Evolutionary conservation across 2,888 invertebrate genomes (phyloP).

Genomic region (Atrina japonica): DNA sequence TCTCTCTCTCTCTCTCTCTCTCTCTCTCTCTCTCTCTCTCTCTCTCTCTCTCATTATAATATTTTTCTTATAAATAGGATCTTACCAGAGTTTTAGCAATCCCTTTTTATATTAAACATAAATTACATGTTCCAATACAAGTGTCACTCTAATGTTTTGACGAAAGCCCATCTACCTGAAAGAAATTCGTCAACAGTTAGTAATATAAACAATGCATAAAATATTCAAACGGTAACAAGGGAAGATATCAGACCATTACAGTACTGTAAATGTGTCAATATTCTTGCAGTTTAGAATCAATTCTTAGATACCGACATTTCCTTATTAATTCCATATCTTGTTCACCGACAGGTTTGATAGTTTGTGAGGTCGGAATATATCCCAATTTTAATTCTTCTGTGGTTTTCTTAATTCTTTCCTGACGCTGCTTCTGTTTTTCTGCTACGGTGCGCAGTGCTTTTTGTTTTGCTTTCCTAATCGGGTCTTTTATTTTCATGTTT

Average conservation of each 20-base stretch:
- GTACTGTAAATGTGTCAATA: neutral
- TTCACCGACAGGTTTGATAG: constrained; percentile 49
- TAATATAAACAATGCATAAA: too few species aligned
- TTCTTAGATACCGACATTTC: constrained; percentile 60
- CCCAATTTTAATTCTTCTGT: constrained; percentile 63
- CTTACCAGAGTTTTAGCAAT: too few species aligned
- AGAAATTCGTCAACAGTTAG: too few species aligned
- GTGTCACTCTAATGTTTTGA: too few species aligned
- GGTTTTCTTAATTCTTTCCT: constrained; percentile 62
- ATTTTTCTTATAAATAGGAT: too few species aligned
- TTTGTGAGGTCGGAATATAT: constrained; percentile 58
- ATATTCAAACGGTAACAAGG: too few species aligned
- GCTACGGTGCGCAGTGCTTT: constrained; percentile 56
- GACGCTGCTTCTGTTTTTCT: constrained; percentile 62
- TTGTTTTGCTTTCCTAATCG: constrained; percentile 42
- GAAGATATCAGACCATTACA: too few species aligned
- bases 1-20: constrained; percentile 37
- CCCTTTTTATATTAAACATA: too few species aligned
- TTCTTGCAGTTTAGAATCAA: constrained; percentile 42
- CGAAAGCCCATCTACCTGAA: too few species aligned
- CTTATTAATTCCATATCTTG: constrained; percentile 61
- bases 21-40: too few species aligned
- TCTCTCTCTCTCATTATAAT: too few species aligned
- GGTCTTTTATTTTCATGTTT: constrained; percentile 53
- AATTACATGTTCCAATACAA: too few species aligned